phyloP scores from a whole-genome alignment of 2,888 invertebrate species.

The Parnassius mnemosyne region DNA sequence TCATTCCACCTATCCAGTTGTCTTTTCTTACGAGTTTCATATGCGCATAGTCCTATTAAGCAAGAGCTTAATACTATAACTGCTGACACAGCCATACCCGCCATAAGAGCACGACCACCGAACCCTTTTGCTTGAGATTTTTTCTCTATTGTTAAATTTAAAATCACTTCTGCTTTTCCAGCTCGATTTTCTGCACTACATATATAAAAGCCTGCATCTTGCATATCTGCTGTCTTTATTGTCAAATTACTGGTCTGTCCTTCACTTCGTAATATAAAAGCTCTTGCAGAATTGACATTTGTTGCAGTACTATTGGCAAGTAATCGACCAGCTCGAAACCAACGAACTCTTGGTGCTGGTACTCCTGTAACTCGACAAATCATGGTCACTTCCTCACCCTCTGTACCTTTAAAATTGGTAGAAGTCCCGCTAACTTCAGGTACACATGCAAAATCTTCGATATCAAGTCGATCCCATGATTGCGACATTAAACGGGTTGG shows the following conservation, averaged over 20 bases:
- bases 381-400: constrained; percentile 87
- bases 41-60: constrained; percentile 83
- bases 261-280: constrained; percentile 84
- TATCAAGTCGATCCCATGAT: constrained; percentile 87
- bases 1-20: constrained; percentile 76
- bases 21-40: constrained; percentile 83
- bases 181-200: constrained; percentile 91
- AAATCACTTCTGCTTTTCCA: constrained; percentile 86
- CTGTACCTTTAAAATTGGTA: constrained; percentile 82
- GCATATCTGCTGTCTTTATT: constrained; percentile 85
- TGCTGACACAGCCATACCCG: constrained; percentile 85
- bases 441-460: constrained; percentile 90
- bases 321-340: constrained; percentile 85
- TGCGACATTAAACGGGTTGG: constrained; percentile 83
- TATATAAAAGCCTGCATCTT: constrained; percentile 88
- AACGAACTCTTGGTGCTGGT: constrained; percentile 86
- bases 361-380: constrained; percentile 85
- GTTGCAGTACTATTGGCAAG: constrained; percentile 81
- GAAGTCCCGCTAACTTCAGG: constrained; percentile 84
- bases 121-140: constrained; percentile 81
- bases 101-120: constrained; percentile 82
- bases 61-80: constrained; percentile 84
- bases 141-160: constrained; percentile 85
- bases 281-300: constrained; percentile 76
- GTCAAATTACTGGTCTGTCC: constrained; percentile 87